Percentiles rank a stretch among this genome's conserved stretches.
Conservation (phyloP, 2,113 vertebrate species). For the Hemicordylus capensis region DNA sequence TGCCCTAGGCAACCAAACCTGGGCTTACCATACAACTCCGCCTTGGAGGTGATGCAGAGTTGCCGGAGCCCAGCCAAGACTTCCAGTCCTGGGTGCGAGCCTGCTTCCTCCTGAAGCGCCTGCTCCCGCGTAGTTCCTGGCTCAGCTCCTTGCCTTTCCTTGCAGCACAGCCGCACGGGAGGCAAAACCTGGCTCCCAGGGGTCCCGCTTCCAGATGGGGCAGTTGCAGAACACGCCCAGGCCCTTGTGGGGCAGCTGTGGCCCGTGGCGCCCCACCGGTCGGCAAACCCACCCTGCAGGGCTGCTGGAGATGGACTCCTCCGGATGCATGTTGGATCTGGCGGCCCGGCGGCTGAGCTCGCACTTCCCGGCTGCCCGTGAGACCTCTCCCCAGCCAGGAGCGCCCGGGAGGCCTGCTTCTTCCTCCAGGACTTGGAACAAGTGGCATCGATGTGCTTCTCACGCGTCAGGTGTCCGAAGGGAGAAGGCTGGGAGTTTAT, state of each 20-base stretch:
- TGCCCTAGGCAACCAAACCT: no score
- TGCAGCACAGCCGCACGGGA: not conserved
- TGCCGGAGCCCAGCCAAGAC: constrained; percentile 68
- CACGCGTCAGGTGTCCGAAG: constrained; percentile 73
- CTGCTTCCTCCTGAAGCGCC: no score
- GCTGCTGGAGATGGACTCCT: not conserved
- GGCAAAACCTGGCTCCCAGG: not conserved
- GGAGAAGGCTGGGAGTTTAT: constrained; percentile 77
- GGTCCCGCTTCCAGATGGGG: not conserved
- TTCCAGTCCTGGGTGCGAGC: constrained; percentile 39
- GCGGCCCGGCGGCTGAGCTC: not conserved
- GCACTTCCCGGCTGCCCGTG: not conserved
- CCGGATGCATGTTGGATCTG: not conserved
- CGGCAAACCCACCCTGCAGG: no score
- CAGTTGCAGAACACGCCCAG: not conserved
- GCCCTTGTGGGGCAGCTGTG: not conserved
- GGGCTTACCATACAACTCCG: constrained; percentile 72
- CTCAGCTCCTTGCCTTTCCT: not conserved
- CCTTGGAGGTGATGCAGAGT: constrained; percentile 75
- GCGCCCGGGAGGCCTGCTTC: constrained; percentile 33
- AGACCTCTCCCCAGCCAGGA: not conserved
- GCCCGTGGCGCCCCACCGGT: fast-evolving
- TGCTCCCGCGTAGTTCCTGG: not conserved
- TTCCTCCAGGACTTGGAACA: constrained; percentile 55
- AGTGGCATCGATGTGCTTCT: constrained; percentile 78